These are phyloP conservation scores for Drosophila prostipennis DNA, from an alignment of 2,888 invertebrate species.

Conservation along the genomic window DNA sequence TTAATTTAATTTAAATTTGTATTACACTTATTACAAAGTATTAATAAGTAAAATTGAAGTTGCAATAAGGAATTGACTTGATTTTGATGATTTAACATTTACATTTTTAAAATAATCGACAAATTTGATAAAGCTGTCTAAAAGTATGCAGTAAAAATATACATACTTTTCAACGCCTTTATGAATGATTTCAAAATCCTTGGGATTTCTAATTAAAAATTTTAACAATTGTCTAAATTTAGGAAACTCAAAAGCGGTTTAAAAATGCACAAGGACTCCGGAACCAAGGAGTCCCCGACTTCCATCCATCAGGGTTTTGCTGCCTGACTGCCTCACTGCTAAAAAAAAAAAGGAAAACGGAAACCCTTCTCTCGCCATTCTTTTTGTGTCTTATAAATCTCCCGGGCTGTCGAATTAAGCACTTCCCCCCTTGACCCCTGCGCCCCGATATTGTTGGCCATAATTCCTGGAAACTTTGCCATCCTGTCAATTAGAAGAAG, in stretches of 20 bases:
- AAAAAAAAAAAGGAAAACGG: background rate
- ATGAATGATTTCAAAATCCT: too few relatives aligned
- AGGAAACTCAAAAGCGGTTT: background rate
- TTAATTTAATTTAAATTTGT: too few relatives aligned
- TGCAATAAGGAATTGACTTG: too few relatives aligned
- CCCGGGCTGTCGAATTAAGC: conserved; percentile 47
- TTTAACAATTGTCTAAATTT: background rate
- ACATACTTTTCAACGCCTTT: too few relatives aligned
- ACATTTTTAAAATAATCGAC: too few relatives aligned
- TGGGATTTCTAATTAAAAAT: too few relatives aligned
- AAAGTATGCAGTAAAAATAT: too few relatives aligned
- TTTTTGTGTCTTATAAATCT: conserved; percentile 41
- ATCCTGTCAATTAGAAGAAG: conserved; percentile 62
- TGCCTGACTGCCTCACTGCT: conserved; percentile 12
- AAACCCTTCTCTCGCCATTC: conserved; percentile 9
- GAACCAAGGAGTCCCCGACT: background rate
- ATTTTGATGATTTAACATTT: too few relatives aligned
- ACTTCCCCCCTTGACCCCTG: conserved; percentile 4
- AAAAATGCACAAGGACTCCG: background rate
- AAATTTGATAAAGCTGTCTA: too few relatives aligned
- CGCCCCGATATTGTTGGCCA: conserved; percentile 49
- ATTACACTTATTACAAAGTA: too few relatives aligned
- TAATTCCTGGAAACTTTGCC: conserved; percentile 57
- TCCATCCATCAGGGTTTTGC: conserved; percentile 21
- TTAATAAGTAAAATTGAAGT: too few relatives aligned